Percentiles rank a stretch among this genome's conserved stretches.
Evolutionary conservation across 2,888 invertebrate genomes (phyloP).

Genomic region (Thymelicus sylvestris): DNA sequence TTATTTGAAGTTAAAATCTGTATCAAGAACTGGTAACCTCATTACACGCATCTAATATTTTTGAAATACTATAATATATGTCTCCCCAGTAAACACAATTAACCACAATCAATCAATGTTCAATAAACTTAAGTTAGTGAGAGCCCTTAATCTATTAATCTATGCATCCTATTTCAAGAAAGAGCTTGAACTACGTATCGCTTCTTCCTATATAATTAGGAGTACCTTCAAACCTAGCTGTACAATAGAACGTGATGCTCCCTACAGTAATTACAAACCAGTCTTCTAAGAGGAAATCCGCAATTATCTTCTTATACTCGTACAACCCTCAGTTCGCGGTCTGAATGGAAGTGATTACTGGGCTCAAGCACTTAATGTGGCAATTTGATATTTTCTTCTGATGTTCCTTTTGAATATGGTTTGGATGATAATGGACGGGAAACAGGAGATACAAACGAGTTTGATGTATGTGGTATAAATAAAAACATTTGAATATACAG

Average conservation of each 20-base stretch:
- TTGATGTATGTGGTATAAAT: not conserved
- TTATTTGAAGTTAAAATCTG: too few relatives aligned
- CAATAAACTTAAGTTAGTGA: not conserved
- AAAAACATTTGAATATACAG: too few relatives aligned
- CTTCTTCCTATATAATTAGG: conserved; percentile 16
- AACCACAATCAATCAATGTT: not conserved
- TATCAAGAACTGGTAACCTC: too few relatives aligned
- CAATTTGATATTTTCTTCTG: conserved; percentile 39
- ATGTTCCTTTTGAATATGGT: conserved; percentile 29
- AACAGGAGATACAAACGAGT: conserved; percentile 39
- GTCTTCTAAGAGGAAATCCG: conserved; percentile 34
- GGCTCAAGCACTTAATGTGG: conserved; percentile 37
- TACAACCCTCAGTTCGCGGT: conserved; percentile 26
- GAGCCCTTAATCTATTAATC: not conserved
- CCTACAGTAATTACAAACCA: conserved; percentile 33
- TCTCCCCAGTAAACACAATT: too few relatives aligned
- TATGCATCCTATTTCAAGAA: not conserved
- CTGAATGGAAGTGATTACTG: conserved; percentile 41
- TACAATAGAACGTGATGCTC: conserved; percentile 31
- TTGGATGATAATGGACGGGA: conserved; percentile 44
- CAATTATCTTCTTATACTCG: conserved; percentile 39
- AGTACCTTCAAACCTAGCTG: conserved; percentile 12
- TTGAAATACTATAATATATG: too few relatives aligned
- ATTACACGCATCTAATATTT: too few relatives aligned
- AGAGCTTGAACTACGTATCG: not conserved